Evolutionary conservation across 2,797 vertebrate genomes (phyloP), one percentile per base, ranked within the genome.

Genomic region (Nyctalus aviator): DNA sequence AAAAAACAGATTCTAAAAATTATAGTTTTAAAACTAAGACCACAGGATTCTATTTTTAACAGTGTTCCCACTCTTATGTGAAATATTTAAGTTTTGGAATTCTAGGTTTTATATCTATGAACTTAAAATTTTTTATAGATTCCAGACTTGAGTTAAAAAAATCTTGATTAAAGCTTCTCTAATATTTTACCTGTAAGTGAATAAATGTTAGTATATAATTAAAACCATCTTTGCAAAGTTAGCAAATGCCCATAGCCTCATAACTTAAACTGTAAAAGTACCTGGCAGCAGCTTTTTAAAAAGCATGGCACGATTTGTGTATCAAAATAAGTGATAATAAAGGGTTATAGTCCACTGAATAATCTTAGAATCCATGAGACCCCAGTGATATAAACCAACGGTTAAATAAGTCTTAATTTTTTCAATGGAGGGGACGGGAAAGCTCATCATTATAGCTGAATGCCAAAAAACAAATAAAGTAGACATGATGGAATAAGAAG

Each of bases 91-190:
- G 13, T 69, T 88, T 93, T 88, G 48, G 32, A 96, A 93, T 82
- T 69, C 75, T 81, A 95, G 41, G 32, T 78, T 96, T 95, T 76
- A 88, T 3, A 73, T 55, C 18, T 95, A 73, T 23, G 85, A 95
- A 94, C 12, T 88, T 87, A n/a, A 91, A 91, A 96, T 93, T 85
- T 92, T 90, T 72, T 88, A n/a, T n/a, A 78, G 32, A 93, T 90
- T 88, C 64, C 68, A 96, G 53, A 71, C 18, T n/a, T 41, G 2
- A 72, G 9, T 91, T 71, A 50, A 94, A 93, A 90, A 57, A 84
- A 81, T 46, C 14, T 73, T 91, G 13, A 94, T 64, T 94, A 94
- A 91, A 95, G 55, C 23, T 68, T 94, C 68, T 89, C 30, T 85
- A 93, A 91, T 59, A 87, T 79, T 89, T 86, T 72, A 86, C 50